A percentile compares a stretch with the other conserved stretches of the same genome.
Evolutionary conservation across 1,140 invertebrate genomes (phyloP).

Genomic region (Hylaeus volcanicus): DNA sequence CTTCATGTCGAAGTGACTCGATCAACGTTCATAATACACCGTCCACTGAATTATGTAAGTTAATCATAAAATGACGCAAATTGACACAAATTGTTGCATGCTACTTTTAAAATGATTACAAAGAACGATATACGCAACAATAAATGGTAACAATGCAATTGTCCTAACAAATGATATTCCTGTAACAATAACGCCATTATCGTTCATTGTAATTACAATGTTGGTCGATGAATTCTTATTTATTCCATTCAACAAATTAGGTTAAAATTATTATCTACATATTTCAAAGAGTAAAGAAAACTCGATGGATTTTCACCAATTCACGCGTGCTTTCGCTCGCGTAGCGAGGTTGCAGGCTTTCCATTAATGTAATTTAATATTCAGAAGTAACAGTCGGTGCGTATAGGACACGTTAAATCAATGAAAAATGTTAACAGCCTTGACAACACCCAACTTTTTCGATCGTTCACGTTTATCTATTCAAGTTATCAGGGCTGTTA

Average conservation of each 20-base stretch:
- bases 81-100: not conserved
- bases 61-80: not conserved
- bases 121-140: not conserved
- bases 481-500: conserved; percentile 37
- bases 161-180: not conserved
- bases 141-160: not conserved
- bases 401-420: conserved; percentile 4
- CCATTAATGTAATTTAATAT: not conserved
- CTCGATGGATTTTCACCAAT: too few relatives aligned
- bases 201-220: not conserved
- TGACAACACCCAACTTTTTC: not conserved
- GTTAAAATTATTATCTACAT: too few relatives aligned
- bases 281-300: too few relatives aligned
- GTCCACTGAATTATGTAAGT: not conserved
- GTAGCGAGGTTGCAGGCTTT: not conserved
- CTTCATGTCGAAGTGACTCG: not conserved
- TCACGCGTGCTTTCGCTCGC: too few relatives aligned
- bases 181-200: not conserved
- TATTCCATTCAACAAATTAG: too few relatives aligned
- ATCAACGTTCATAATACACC: not conserved
- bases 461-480: conserved; percentile 23
- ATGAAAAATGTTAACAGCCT: not conserved
- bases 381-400: not conserved
- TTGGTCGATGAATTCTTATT: too few relatives aligned
- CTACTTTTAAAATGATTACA: not conserved